Conservation (phyloP, 23 tunicate genomes). For the Trididemnum miniatum region DNA sequence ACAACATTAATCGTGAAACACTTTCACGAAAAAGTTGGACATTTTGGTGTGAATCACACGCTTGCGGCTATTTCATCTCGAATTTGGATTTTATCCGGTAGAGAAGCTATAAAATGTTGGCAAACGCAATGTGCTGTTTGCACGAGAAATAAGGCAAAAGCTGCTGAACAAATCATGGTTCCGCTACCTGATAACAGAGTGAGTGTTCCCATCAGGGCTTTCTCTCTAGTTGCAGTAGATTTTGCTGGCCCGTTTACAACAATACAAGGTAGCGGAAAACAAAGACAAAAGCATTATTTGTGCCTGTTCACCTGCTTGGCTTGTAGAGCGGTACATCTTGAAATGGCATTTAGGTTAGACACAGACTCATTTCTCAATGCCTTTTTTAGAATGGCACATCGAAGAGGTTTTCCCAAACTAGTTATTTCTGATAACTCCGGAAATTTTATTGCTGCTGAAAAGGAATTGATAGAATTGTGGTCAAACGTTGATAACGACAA, state of each 20-base stretch:
- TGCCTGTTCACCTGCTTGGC: conserved; percentile 14
- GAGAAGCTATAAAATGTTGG: conserved; percentile 13
- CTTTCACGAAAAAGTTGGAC: conserved; percentile 8
- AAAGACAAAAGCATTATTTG: background rate
- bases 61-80: conserved; percentile 3
- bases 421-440: background rate
- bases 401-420: background rate
- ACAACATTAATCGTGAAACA: background rate
- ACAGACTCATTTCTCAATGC: conserved; percentile 19
- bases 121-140: background rate
- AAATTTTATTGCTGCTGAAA: conserved; percentile 8
- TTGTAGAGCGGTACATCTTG: conserved; percentile 6
- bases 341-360: background rate
- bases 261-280: conserved; percentile 7
- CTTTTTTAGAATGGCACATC: background rate
- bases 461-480: conserved; percentile 15
- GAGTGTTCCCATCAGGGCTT: background rate
- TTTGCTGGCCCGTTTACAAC: conserved; percentile 23
- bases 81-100: background rate
- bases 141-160: background rate
- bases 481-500: background rate
- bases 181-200: background rate
- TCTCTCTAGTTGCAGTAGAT: conserved; percentile 6
- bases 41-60: conserved; percentile 10
- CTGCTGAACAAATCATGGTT: background rate